Conservation (phyloP, 2,113 vertebrate genomes). For the Scomber colias region DNA sequence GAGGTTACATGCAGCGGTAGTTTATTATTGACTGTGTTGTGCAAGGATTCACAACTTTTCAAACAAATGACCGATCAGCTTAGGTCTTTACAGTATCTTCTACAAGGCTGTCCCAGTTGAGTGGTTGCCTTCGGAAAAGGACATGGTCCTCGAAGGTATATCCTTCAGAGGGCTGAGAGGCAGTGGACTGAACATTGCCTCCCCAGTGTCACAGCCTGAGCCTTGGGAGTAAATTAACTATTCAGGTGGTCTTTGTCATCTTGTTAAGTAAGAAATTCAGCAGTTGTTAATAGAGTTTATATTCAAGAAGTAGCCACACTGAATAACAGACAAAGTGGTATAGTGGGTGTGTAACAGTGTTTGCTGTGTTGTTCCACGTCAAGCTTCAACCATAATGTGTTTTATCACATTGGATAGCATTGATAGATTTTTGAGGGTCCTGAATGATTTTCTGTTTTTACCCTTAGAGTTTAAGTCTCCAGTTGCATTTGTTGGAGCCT, state of each 20-base stretch:
- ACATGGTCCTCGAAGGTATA: not conserved
- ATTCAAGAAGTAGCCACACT: not conserved
- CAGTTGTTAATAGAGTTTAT: not conserved
- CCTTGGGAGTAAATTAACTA: not conserved
- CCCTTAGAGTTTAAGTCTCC: not conserved
- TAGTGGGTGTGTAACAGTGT: not conserved
- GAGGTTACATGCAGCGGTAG: too few relatives aligned
- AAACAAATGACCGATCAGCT: not conserved
- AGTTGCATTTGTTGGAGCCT: not conserved
- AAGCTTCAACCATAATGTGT: too few relatives aligned
- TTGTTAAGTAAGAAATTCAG: not conserved
- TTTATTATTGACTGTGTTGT: too few relatives aligned
- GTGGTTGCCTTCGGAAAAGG: not conserved
- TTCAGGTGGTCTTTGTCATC: not conserved
- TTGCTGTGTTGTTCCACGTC: too few relatives aligned
- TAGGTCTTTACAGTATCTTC: not conserved
- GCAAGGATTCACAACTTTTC: too few relatives aligned
- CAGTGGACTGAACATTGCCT: not conserved
- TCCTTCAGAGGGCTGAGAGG: not conserved
- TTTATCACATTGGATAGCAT: too few relatives aligned
- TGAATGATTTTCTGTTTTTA: not conserved
- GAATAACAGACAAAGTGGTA: too few relatives aligned
- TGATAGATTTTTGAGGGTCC: too few relatives aligned
- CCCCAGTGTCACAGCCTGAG: not conserved
- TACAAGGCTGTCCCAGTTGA: not conserved